Percentiles rank a stretch among this genome's conserved stretches.
Evolutionary conservation across 2,797 vertebrate genomes (phyloP).

Genomic region (Geotrypetes seraphini): DNA sequence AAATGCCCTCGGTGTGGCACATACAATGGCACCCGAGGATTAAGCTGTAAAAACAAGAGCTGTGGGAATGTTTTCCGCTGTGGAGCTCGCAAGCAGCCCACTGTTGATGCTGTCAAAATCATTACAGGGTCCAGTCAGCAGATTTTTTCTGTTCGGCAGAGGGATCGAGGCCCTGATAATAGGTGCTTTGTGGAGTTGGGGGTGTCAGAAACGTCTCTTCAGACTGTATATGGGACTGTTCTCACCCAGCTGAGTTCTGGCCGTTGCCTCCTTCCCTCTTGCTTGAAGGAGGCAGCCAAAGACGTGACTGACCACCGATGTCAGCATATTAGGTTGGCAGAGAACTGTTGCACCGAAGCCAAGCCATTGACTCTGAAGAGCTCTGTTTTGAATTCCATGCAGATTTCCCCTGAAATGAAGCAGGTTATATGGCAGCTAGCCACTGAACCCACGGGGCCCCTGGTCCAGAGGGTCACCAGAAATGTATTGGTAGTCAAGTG

Average conservation of each 20-base stretch:
- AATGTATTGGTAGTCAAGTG: conserved; percentile 82
- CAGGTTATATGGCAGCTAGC: conserved; percentile 81
- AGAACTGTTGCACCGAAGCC: conserved; percentile 64
- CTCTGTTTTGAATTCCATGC: conserved; percentile 68
- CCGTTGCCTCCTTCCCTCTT: conserved; percentile 69
- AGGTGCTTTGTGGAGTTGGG: conserved; percentile 80
- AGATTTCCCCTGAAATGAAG: conserved; percentile 59
- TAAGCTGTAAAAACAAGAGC: conserved; percentile 90
- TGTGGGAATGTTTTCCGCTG: conserved; percentile 77
- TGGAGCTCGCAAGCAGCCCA: conserved; percentile 39
- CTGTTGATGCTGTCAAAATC: conserved; percentile 65
- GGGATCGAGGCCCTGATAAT: conserved; percentile 58
- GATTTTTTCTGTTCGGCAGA: conserved; percentile 75
- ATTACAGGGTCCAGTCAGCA: conserved; percentile 57
- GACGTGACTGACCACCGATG: conserved; percentile 66
- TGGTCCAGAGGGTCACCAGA: conserved; percentile 77
- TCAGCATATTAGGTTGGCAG: conserved; percentile 74
- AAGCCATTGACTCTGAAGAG: conserved; percentile 77
- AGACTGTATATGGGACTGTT: conserved; percentile 67
- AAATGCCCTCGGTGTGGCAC: conserved; percentile 82
- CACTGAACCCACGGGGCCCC: conserved; percentile 69
- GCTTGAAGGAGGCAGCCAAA: conserved; percentile 53
- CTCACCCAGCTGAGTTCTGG: conserved; percentile 76
- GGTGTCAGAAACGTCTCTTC: conserved; percentile 67
- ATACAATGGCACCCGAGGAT: conserved; percentile 83